These are phyloP conservation scores for Diogma glabrata DNA, from an alignment of 2,888 invertebrate species.

Conservation along the genomic window DNA sequence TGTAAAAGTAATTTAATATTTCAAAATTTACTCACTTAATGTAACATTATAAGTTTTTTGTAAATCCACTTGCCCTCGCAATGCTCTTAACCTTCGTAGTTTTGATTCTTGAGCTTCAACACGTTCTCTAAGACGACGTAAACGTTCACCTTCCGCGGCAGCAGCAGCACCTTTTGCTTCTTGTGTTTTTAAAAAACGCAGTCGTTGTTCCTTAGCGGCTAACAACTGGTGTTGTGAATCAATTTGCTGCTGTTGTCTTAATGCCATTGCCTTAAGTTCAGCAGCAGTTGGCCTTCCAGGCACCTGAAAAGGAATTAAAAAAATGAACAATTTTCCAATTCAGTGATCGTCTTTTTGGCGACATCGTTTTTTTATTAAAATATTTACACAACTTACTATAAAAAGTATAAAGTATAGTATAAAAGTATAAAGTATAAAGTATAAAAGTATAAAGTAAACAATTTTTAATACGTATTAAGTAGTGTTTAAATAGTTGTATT, in stretches of 20 bases:
- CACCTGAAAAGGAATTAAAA: constrained; percentile 43
- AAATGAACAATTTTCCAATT: constrained; percentile 9
- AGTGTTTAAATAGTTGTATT: too few relatives aligned
- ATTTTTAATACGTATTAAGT: too few relatives aligned
- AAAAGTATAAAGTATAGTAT: too few relatives aligned
- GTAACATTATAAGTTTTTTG: constrained; percentile 85
- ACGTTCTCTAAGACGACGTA: constrained; percentile 76
- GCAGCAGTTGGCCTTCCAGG: constrained; percentile 87
- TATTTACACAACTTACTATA: too few relatives aligned
- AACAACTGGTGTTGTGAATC: constrained; percentile 86
- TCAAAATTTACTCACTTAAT: constrained; percentile 71
- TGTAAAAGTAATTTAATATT: not conserved
- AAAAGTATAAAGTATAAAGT: too few relatives aligned
- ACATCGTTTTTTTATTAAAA: too few relatives aligned
- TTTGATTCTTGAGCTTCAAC: constrained; percentile 93
- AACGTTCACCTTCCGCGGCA: constrained; percentile 75
- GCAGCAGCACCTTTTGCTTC: constrained; percentile 49
- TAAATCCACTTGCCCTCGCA: constrained; percentile 87
- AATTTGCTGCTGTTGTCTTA: constrained; percentile 95
- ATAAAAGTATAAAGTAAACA: too few relatives aligned
- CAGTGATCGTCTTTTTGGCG: too few relatives aligned
- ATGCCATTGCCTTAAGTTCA: constrained; percentile 96
- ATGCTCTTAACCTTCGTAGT: constrained; percentile 77
- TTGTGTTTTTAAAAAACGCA: constrained; percentile 89
- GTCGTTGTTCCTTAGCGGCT: constrained; percentile 83